Evolutionary conservation across 1,140 invertebrate species (phyloP).

Genomic region (Drosophila fuyamai): DNA sequence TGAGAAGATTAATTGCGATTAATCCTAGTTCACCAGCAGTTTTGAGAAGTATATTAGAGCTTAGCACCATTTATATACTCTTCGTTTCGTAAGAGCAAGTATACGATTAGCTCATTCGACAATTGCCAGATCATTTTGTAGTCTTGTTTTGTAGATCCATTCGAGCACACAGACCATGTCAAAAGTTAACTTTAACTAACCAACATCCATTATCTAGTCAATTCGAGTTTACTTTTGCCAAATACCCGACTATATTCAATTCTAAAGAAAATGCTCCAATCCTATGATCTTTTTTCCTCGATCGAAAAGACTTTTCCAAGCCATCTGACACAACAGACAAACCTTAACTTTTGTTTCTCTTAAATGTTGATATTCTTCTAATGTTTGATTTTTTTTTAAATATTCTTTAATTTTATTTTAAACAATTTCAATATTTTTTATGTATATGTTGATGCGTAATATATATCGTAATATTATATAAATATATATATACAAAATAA

Average conservation of each 20-base stretch:
- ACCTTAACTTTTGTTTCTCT: conserved; percentile 40
- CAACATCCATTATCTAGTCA: conserved; percentile 67
- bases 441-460: conserved; percentile 64
- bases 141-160: background rate
- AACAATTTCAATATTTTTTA: conserved; percentile 62
- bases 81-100: conserved; percentile 18
- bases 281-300: conserved; percentile 10
- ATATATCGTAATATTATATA: conserved; percentile 57
- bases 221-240: conserved; percentile 51
- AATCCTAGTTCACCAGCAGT: conserved; percentile 31
- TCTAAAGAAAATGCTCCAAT: conserved; percentile 15
- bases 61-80: conserved; percentile 14
- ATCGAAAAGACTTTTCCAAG: conserved; percentile 30
- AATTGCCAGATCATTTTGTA: background rate
- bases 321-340: conserved; percentile 34
- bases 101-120: conserved; percentile 8
- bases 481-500: conserved; percentile 65
- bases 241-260: conserved; percentile 6
- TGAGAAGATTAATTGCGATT: conserved; percentile 22
- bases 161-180: conserved; percentile 24
- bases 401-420: conserved; percentile 55
- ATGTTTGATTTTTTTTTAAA: conserved; percentile 37
- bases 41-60: conserved; percentile 7
- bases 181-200: conserved; percentile 45
- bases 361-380: conserved; percentile 33